Evolutionary conservation across 1,140 invertebrate genomes (phyloP).

Genomic region (Drosophila orena): DNA sequence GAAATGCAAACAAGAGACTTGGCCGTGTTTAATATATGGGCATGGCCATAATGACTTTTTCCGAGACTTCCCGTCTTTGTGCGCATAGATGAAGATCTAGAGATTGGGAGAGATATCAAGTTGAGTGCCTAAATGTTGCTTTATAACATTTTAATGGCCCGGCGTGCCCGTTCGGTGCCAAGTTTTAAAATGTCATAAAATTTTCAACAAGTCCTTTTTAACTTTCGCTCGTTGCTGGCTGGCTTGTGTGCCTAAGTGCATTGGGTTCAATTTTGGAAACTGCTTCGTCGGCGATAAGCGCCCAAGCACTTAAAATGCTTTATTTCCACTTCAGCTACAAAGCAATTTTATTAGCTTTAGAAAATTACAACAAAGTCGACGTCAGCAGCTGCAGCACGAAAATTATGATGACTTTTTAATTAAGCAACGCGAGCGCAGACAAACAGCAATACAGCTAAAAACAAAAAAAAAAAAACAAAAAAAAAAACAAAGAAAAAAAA

Average conservation of each 20-base stretch:
- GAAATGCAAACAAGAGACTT: conserved; percentile 53
- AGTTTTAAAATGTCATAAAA: conserved; percentile 81
- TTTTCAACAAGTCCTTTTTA: conserved; percentile 83
- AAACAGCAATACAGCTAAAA: conserved; percentile 45
- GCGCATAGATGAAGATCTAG: conserved; percentile 58
- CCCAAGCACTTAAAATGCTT: conserved; percentile 78
- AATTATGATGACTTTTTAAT: conserved; percentile 83
- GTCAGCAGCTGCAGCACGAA: conserved; percentile 72
- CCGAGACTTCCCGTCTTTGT: conserved; percentile 24
- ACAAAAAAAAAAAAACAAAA: conserved; percentile 49
- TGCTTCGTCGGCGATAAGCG: conserved; percentile 75
- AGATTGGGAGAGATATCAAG: conserved; percentile 77
- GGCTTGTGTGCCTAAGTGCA: conserved; percentile 47
- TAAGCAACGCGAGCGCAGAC: conserved; percentile 58
- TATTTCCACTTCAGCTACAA: conserved; percentile 79
- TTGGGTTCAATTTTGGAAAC: conserved; percentile 72
- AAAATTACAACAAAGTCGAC: conserved; percentile 78
- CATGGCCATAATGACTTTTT: conserved; percentile 53
- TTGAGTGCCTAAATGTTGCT: conserved; percentile 79
- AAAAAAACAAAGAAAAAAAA: conserved; percentile 50
- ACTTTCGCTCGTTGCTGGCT: conserved; percentile 49
- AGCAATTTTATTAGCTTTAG: conserved; percentile 83
- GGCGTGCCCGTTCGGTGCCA: conserved; percentile 34
- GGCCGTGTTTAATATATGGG: conserved; percentile 38
- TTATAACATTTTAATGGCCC: conserved; percentile 81